Evolutionary conservation across 2,113 vertebrate species (phyloP), one percentile per base, ranked within the genome.

Genomic region (Myiagra hebetior): DNA sequence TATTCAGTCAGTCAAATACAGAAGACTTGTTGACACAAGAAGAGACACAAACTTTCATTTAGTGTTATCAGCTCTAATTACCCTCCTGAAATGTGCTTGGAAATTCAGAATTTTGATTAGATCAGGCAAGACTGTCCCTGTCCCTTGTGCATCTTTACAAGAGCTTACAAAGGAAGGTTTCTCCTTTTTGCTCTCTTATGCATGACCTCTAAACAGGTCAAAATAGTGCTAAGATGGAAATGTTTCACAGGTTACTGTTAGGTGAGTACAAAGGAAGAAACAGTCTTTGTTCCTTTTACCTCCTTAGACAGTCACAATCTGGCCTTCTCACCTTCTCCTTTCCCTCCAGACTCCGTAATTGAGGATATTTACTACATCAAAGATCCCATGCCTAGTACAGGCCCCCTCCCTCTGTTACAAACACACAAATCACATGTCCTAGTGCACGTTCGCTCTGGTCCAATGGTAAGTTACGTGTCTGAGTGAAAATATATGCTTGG

Each of bases 401-500:
- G 2, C 41, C 44, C 79, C 47, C 52, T 91, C 68, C 63, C 39
- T 74, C 83, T 86, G 24, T 44, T 74, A n/a, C 64, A 92, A 88
- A 93, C 64, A 89, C 86, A 92, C 78, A 95, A 95, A 96, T 93
- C 80, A 81, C 47, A 75, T 0, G 0, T 94, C 74, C 52, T n/a
- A 89, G 62, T 91, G 42, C 68, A 70, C 89, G 91, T 93, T 96
- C 5, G 42, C 91, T 95, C 68, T 77, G 88, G 7, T 94, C 88
- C 95, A 91, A 93, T 55, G 80, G 26, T 42, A 97, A 91, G 87
- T 95, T 77, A 93, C 72, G 24, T 72, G 94, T 96, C 85, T 63
- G 62, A 95, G 84, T 64, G 85, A 95, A 91, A 95, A 87, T 96
- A 88, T 91, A 89, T 86, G 31, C 81, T 94, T 88, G 63, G 79